Evolutionary conservation across 2,113 vertebrate genomes (phyloP).

Genomic region (Cottus gobio): DNA sequence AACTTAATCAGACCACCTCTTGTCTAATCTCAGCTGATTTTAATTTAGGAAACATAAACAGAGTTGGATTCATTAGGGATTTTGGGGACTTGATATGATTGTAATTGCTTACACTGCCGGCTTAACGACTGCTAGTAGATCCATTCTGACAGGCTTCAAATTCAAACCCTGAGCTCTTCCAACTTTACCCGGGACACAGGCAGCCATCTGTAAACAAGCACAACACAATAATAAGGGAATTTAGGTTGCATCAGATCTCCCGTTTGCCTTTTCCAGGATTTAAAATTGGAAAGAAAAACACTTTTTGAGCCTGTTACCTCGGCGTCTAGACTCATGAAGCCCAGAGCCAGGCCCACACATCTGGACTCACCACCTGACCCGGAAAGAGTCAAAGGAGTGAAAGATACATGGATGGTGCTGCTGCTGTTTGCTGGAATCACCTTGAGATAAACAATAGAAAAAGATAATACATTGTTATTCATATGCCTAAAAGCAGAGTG

Average conservation of each 20-base stretch:
- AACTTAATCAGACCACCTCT: conserved; percentile 53
- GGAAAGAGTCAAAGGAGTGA: conserved; percentile 85
- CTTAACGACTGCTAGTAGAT: conserved; percentile 82
- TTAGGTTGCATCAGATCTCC: neutral
- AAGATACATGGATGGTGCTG: conserved; percentile 83
- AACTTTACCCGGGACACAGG: conserved; percentile 81
- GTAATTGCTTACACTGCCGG: conserved; percentile 83
- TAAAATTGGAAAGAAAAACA: conserved; percentile 7
- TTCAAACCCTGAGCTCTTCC: conserved; percentile 79
- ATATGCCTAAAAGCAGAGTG: neutral
- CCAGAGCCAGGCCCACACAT: conserved; percentile 84
- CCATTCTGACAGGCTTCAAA: conserved; percentile 81
- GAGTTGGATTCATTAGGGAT: conserved; percentile 11
- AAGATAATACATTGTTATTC: neutral
- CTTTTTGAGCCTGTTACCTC: conserved; percentile 79
- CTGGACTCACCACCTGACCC: conserved; percentile 61
- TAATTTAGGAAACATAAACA: conserved; percentile 61
- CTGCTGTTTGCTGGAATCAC: conserved; percentile 88
- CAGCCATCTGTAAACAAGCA: conserved; percentile 76
- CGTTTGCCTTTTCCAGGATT: conserved; percentile 1
- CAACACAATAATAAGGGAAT: conserved; percentile 5
- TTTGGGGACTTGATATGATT: conserved; percentile 29
- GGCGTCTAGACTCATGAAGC: conserved; percentile 89
- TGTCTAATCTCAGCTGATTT: conserved; percentile 56
- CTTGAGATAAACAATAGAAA: conserved; percentile 74